Percentiles rank a stretch among this genome's conserved stretches.
These are phyloP conservation scores for Proterorhinus semilunaris DNA, from an alignment of 2,113 vertebrate species.

Conservation along the genomic window DNA sequence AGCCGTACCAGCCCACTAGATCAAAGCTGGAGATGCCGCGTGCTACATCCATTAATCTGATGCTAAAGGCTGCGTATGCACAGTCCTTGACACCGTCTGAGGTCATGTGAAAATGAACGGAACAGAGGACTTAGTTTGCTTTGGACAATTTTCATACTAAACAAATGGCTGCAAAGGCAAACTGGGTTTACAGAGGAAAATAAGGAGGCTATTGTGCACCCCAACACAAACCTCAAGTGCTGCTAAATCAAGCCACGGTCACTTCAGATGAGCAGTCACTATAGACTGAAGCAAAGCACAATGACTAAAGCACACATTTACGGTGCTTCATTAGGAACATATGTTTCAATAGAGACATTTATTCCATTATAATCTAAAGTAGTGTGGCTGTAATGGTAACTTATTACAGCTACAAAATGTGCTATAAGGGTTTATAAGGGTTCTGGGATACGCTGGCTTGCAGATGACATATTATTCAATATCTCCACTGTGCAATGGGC, in stretches of 20 bases:
- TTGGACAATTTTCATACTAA: conserved; percentile 16
- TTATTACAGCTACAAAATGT: too few relatives aligned
- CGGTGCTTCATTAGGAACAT: not conserved
- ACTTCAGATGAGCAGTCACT: not conserved
- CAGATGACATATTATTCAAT: too few relatives aligned
- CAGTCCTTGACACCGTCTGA: conserved; percentile 28
- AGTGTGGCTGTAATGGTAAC: too few relatives aligned
- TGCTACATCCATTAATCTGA: conserved; percentile 52
- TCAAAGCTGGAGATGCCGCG: conserved; percentile 52
- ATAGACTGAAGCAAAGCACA: not conserved
- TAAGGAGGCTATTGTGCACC: conserved; percentile 27
- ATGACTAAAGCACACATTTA: not conserved
- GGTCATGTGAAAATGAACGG: conserved; percentile 10
- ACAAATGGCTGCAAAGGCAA: conserved; percentile 7
- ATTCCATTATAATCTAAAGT: too few relatives aligned
- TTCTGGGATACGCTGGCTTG: too few relatives aligned
- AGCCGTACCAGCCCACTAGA: conserved; percentile 51
- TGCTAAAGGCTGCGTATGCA: conserved; percentile 27
- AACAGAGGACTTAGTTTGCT: conserved; percentile 33
- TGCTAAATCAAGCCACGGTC: conserved; percentile 5
- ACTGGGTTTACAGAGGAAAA: conserved; percentile 14
- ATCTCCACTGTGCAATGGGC: too few relatives aligned
- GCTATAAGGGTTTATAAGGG: too few relatives aligned
- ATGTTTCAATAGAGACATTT: not conserved
- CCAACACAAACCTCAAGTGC: conserved; percentile 13